Percentiles rank a stretch among this genome's conserved stretches.
phyloP scores from a whole-genome alignment of 2,888 invertebrate genomes.

The Drosophila meridionalis region DNA sequence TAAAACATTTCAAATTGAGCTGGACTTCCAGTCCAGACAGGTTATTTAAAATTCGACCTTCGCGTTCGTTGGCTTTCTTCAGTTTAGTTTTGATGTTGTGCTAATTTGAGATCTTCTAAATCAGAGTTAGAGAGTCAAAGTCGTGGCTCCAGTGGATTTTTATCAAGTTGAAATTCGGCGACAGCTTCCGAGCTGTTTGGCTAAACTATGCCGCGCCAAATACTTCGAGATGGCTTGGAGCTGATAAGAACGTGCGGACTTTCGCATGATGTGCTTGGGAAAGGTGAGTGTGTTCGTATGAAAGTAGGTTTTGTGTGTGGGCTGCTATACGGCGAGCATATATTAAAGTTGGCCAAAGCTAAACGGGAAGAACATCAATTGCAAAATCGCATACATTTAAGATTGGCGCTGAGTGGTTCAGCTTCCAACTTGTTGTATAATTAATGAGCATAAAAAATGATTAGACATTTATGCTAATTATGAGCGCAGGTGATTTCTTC shows the following conservation, averaged over 20 bases:
- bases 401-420: conserved; percentile 23
- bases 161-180: conserved; percentile 37
- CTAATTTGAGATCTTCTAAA: conserved; percentile 50
- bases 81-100: conserved; percentile 21
- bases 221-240: conserved; percentile 19
- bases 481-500: conserved; percentile 72
- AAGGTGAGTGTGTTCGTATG: neutral
- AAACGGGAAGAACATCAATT: conserved; percentile 23
- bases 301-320: conserved; percentile 13
- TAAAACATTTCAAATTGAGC: neutral
- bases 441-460: conserved; percentile 72
- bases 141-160: conserved; percentile 35
- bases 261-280: conserved; percentile 18
- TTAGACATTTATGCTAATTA: conserved; percentile 74
- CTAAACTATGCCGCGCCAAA: conserved; percentile 33
- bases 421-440: conserved; percentile 43
- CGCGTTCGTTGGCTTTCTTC: conserved; percentile 4
- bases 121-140: conserved; percentile 38
- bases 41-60: neutral
- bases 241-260: conserved; percentile 25
- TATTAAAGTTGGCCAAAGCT: conserved; percentile 25
- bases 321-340: conserved; percentile 35
- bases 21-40: neutral
- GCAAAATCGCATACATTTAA: conserved; percentile 28
- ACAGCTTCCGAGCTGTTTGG: conserved; percentile 50